Evolutionary conservation across 2,888 invertebrate species (phyloP), one percentile per base, ranked within the genome.

Genomic region (Dicranocentrus wangi): DNA sequence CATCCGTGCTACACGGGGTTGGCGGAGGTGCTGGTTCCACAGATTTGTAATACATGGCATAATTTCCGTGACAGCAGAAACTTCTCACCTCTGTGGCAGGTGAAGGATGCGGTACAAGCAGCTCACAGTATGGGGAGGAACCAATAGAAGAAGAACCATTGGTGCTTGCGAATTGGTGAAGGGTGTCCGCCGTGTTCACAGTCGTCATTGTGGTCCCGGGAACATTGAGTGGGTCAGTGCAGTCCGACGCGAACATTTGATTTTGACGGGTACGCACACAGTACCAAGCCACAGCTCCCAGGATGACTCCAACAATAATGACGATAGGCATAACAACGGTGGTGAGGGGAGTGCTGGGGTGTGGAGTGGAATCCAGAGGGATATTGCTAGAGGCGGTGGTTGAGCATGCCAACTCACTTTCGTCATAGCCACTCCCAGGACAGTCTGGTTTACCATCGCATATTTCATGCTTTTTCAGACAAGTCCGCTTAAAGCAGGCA

Each of bases 1-100:
- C 95, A 87, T 97, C 97, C 42, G 97, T 97, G 85, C 95, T 95
- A 88, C 96, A 97, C 0, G 97, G 97, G 23, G 97, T 97, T 13
- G 97, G 97, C 27, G 97, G 97, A 7, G 97, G 97, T 0, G 95
- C 85, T 8, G 81, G 76, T 55, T 83, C 84, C n/a, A 77, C 70
- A 21, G 63, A 63, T 15, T 84, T 82, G 27, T 85, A 82, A 53
- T 83, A 82, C 65, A 75, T 70, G 21, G 75, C 76, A 42, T 83
- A 80, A 81, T 82, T 80, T 13, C 78, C 81, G 55, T 85, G 83
- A 27, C 83, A 84, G 71, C 85, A 85, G 66, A 66, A 84, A 8
- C 83, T 82, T 1, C 84, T 55, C 15, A 84, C 82, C 42, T 84
- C 84, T 10, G 86, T 85, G 0, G 83, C 85, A n/a, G 85, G 85